phyloP scores from a whole-genome alignment of 2,797 vertebrate genomes.

The Lacerta bilineata region DNA sequence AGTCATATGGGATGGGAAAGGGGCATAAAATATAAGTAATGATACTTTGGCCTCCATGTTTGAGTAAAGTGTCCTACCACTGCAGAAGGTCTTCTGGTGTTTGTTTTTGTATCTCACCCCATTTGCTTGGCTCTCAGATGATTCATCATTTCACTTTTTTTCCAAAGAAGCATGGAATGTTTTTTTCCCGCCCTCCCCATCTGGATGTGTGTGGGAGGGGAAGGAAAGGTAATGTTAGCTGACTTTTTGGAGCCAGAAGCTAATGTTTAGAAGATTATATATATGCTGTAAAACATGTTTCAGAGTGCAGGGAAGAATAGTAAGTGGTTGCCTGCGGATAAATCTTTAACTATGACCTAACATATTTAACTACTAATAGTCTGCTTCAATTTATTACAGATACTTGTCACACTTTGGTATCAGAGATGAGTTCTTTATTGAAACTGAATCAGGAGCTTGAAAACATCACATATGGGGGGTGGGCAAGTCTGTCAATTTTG shows the following conservation, averaged over 20 bases:
- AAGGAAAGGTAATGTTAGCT: constrained; percentile 21
- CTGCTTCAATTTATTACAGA: no score
- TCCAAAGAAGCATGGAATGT: constrained; percentile 50
- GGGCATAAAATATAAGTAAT: neutral
- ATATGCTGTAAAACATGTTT: constrained; percentile 7
- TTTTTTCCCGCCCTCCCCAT: neutral
- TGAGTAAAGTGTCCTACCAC: neutral
- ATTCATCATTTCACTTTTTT: constrained; percentile 29
- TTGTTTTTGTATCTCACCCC: neutral
- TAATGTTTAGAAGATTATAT: constrained; percentile 6
- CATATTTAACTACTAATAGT: neutral
- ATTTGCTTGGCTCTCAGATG: constrained; percentile 34
- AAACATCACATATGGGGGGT: neutral
- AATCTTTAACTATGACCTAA: neutral
- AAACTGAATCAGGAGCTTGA: neutral
- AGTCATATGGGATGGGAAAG: neutral
- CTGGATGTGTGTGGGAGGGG: neutral
- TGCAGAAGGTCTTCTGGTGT: neutral
- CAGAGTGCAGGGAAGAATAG: neutral
- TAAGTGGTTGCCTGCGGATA: constrained; percentile 3
- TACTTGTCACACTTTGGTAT: neutral
- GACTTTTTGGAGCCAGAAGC: constrained; percentile 13
- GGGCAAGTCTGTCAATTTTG: no score
- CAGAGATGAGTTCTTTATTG: neutral
- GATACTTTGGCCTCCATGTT: no score